Percentiles rank a stretch among this genome's conserved stretches.
These are phyloP conservation scores for Popillia japonica DNA, from an alignment of 1,140 invertebrate genomes.

Conservation along the genomic window DNA sequence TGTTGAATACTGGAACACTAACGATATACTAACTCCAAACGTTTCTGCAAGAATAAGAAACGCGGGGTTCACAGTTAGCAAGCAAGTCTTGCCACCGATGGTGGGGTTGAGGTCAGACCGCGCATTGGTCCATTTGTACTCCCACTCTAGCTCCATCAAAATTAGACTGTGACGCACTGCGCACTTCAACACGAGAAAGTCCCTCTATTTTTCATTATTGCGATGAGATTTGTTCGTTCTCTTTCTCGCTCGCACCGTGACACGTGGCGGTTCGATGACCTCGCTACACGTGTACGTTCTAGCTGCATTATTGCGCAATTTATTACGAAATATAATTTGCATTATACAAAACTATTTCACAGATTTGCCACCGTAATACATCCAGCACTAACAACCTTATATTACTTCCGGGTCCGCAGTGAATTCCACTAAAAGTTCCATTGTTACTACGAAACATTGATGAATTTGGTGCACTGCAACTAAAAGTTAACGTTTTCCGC, in stretches of 20 bases:
- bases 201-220: constrained; percentile 39
- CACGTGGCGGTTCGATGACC: constrained; percentile 53
- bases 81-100: constrained; percentile 31
- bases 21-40: not conserved
- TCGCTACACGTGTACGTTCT: constrained; percentile 47
- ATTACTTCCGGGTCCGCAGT: too few species aligned
- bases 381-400: too few species aligned
- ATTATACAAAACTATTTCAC: not conserved
- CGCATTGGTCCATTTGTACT: constrained; percentile 41
- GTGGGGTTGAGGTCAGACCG: constrained; percentile 32
- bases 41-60: constrained; percentile 43
- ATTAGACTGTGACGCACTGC: constrained; percentile 46
- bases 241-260: constrained; percentile 44
- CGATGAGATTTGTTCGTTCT: constrained; percentile 20
- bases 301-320: constrained; percentile 51
- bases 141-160: constrained; percentile 37
- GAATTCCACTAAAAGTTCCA: too few species aligned
- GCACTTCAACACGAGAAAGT: constrained; percentile 44
- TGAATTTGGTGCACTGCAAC: too few species aligned
- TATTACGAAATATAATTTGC: constrained; percentile 36
- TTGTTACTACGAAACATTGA: too few species aligned
- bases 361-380: too few species aligned
- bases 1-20: constrained; percentile 1
- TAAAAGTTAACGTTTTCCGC: too few species aligned
- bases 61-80: constrained; percentile 13